phyloP scores from a whole-genome alignment of 2,888 invertebrate species.

The Drosophila buzzatii region DNA sequence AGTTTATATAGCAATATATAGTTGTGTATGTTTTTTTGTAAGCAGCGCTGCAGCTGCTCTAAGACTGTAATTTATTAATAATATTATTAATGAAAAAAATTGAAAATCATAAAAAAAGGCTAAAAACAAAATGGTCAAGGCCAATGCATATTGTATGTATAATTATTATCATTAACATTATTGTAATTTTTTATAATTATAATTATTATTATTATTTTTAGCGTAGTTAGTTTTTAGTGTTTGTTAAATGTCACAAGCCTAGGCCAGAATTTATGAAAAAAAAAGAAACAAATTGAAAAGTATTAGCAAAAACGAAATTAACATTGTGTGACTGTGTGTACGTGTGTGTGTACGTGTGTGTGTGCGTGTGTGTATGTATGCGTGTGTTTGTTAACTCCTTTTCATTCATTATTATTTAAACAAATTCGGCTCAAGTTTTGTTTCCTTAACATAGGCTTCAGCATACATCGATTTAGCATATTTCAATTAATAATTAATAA shows the following conservation, averaged over 20 bases:
- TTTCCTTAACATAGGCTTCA: constrained; percentile 48
- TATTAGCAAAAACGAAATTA: constrained; percentile 62
- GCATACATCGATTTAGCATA: constrained; percentile 31
- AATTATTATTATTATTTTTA: constrained; percentile 28
- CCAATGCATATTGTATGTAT: constrained; percentile 47
- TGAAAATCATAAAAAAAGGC: constrained; percentile 4
- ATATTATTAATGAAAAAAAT: constrained; percentile 11
- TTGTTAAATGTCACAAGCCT: constrained; percentile 59
- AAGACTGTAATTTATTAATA: constrained; percentile 76
- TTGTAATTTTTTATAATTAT: constrained; percentile 26
- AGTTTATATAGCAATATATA: neutral
- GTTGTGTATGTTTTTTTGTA: constrained; percentile 38
- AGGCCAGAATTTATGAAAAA: constrained; percentile 58
- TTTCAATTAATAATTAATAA: constrained; percentile 39
- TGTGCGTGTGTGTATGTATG: constrained; percentile 3
- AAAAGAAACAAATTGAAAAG: constrained; percentile 47
- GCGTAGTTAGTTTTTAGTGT: constrained; percentile 37
- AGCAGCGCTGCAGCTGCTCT: constrained; percentile 48
- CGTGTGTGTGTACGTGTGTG: neutral
- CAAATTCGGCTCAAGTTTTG: constrained; percentile 41
- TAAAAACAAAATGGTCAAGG: constrained; percentile 19
- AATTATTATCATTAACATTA: constrained; percentile 52
- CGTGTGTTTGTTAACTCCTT: constrained; percentile 9
- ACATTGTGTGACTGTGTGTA: constrained; percentile 18
- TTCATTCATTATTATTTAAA: constrained; percentile 18